phyloP scores from a whole-genome alignment of 2,888 invertebrate species.

The Hypercompe scribonia region DNA sequence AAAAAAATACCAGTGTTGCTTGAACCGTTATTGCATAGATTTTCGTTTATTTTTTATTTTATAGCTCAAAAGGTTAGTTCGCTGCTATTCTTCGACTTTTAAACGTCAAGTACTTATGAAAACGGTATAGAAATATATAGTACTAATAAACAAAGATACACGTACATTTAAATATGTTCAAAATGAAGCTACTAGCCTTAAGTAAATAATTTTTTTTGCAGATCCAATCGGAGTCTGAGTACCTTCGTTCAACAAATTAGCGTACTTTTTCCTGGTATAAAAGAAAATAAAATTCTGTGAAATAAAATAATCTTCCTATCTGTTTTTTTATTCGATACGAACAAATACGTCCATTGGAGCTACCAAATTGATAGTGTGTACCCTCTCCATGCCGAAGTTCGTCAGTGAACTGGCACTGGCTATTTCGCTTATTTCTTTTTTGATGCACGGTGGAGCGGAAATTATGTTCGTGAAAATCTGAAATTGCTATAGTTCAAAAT shows the following conservation, averaged over 20 bases:
- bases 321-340: background rate
- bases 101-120: too few relatives aligned
- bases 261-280: background rate
- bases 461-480: slow-evolving; percentile 1
- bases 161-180: too few relatives aligned
- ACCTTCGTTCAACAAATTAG: background rate
- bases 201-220: background rate
- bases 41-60: too few relatives aligned
- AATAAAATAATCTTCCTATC: background rate
- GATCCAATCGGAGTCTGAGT: background rate
- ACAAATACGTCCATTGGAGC: background rate
- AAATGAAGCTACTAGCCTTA: too few relatives aligned
- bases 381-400: background rate
- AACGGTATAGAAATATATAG: too few relatives aligned
- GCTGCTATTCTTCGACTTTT: too few relatives aligned
- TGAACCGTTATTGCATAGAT: too few relatives aligned
- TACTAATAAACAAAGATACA: too few relatives aligned
- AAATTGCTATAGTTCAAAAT: slow-evolving; percentile 7
- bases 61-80: too few relatives aligned
- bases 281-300: background rate
- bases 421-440: background rate
- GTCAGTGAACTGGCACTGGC: background rate
- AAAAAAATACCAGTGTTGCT: too few relatives aligned
- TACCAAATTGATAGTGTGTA: background rate
- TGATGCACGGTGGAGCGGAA: background rate